Percentiles rank a stretch among this genome's conserved stretches.
These are phyloP conservation scores for Trematomus bernacchii DNA, from an alignment of 2,797 vertebrate genomes.

Conservation along the genomic window DNA sequence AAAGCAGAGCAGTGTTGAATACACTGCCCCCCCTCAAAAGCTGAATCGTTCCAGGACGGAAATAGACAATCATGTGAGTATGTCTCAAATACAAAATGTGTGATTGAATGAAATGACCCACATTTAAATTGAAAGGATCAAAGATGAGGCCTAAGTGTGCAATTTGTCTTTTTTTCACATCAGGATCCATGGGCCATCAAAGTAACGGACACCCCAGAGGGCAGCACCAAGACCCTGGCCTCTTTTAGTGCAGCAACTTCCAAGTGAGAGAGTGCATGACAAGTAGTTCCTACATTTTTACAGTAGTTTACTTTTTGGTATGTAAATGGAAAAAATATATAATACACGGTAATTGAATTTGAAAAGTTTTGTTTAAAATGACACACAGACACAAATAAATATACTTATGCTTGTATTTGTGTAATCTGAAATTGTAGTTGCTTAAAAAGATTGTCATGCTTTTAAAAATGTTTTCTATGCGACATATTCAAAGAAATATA, in stretches of 20 bases:
- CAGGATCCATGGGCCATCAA: slow-evolving; percentile 73
- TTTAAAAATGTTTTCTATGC: not conserved
- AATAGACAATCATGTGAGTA: slow-evolving; percentile 66
- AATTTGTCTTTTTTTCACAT: not conserved
- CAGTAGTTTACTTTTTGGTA: not conserved
- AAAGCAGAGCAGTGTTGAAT: slow-evolving; percentile 41
- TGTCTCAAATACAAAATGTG: slow-evolving; percentile 17
- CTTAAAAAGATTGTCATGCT: not conserved
- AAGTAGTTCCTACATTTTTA: not conserved
- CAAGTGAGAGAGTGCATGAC: slow-evolving; percentile 61
- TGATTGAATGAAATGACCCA: not conserved
- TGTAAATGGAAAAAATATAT: not conserved
- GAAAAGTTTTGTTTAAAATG: not conserved
- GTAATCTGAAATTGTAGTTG: not conserved
- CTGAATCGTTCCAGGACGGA: slow-evolving; percentile 64
- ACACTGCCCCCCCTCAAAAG: slow-evolving; percentile 5
- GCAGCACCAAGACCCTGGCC: slow-evolving; percentile 74
- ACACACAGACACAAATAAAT: no score
- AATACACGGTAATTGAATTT: not conserved
- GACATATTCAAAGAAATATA: not conserved
- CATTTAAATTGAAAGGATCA: slow-evolving; percentile 1
- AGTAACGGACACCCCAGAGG: slow-evolving; percentile 70
- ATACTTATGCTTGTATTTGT: no score
- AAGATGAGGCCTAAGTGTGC: slow-evolving; percentile 13
- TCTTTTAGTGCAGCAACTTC: slow-evolving; percentile 65